These are phyloP conservation scores for Ceyx erithaca DNA, from an alignment of 2,797 vertebrate species.

Conservation along the genomic window DNA sequence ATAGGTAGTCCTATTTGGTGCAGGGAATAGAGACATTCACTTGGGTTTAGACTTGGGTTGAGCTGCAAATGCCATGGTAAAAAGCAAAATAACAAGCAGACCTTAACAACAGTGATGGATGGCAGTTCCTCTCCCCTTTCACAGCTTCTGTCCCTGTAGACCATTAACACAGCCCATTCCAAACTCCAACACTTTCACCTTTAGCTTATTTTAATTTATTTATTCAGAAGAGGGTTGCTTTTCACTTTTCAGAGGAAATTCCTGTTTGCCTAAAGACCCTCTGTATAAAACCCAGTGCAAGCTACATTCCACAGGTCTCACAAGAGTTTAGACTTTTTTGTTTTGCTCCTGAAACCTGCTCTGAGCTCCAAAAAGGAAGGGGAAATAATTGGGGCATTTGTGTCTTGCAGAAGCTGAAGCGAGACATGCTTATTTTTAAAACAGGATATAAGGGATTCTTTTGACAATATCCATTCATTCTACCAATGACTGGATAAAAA, in stretches of 20 bases:
- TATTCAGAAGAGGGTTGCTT: conserved; percentile 5
- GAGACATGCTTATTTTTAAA: conserved; percentile 50
- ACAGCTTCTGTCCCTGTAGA: not conserved
- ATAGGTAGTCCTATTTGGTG: not conserved
- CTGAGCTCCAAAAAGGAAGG: conserved; percentile 24
- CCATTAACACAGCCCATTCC: not conserved
- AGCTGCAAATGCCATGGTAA: not conserved
- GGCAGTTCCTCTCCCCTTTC: not conserved
- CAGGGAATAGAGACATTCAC: not conserved
- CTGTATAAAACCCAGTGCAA: not conserved
- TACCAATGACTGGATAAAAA: conserved; percentile 15
- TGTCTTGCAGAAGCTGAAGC: conserved; percentile 33
- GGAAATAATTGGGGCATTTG: conserved; percentile 22
- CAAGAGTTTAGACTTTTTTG: conserved; percentile 28
- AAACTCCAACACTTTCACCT: conserved; percentile 12
- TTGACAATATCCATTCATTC: conserved; percentile 49
- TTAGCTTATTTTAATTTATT: conserved; percentile 46
- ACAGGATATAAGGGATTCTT: conserved; percentile 53
- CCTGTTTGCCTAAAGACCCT: conserved; percentile 34
- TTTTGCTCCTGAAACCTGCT: conserved; percentile 38
- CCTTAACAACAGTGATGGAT: not conserved
- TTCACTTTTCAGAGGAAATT: conserved; percentile 52
- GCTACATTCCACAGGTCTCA: conserved; percentile 51
- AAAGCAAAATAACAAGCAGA: not conserved
- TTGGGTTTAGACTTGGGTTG: not conserved